Base-by-base conservation (phyloP, 2,113 vertebrate species). In the Pangasianodon gigas region DNA sequence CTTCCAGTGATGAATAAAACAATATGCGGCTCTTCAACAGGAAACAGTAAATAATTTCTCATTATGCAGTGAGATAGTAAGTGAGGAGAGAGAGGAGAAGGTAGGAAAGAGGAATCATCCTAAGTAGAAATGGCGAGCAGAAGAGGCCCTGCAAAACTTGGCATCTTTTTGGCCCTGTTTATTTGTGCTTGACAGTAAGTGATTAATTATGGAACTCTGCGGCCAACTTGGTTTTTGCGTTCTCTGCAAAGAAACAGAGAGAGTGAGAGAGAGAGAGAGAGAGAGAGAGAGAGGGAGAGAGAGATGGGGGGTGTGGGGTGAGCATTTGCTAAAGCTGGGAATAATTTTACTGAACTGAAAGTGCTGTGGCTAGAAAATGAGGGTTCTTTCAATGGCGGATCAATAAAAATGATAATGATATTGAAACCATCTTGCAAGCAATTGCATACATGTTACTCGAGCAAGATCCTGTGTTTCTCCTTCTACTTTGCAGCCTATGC, bases 41-140 rank as follows among this genome's bases (percentile, higher is more conserved):
- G 48, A 88, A 85, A 92, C 44, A 83, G 92, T 88, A 93, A 92
- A 92, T 92, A 86, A 92, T 92, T 92, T 90, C 88, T 90, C 83
- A 90, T 92, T 91, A 92, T 90, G 89, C 91, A 90, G 44, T 51
- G 80, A 87, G 60, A 80, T 8, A 62, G 60, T 32, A 58, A 77
- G 54, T 48, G 48, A 52, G 46, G n/a, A 85, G 54, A 88, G 85
- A 81, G 87, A 81, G 37, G 16, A 89, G 62, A 54, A 51, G 44
- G 87, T 89, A 90, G 85, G 87, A 82, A 90, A 89, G 86, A 81
- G 82, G 87, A 90, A 91, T 83, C 67, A 84, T 90, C 84, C 60
- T 32, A 48, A 89, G 56, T 83, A 80, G 83, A 67, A 26, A 84
- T n/a, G 41, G 69, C 58, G 77, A 65, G 26, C 46, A 41, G 60